Evolutionary conservation across 2,888 invertebrate genomes (phyloP).

Genomic region (Lobophora halterata): DNA sequence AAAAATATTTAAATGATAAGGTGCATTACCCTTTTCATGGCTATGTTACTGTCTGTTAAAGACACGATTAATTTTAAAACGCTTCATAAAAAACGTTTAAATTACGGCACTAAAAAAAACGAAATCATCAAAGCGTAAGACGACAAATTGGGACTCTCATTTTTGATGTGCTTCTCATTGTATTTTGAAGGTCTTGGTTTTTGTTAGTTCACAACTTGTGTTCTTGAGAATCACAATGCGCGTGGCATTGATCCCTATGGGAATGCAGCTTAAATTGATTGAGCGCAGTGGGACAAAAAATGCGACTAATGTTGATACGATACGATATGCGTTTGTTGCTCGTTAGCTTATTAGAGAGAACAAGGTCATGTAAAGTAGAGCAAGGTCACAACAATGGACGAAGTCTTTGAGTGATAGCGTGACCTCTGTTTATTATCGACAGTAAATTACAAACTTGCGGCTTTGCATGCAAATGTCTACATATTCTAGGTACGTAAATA

Average conservation of each 20-base stretch:
- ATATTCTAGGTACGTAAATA: constrained; percentile 18
- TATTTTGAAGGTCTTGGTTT: constrained; percentile 21
- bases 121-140: constrained; percentile 24
- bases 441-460: constrained; percentile 45
- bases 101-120: constrained; percentile 14
- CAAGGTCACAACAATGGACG: constrained; percentile 68
- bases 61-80: constrained; percentile 3
- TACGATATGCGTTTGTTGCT: constrained; percentile 56
- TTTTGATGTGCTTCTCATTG: constrained; percentile 13
- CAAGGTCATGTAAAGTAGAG: constrained; percentile 70
- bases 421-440: constrained; percentile 69
- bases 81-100: constrained; percentile 7
- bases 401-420: constrained; percentile 72
- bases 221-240: constrained; percentile 29
- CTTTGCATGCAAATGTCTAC: constrained; percentile 27
- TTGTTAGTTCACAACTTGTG: constrained; percentile 22
- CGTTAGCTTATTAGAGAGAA: constrained; percentile 56
- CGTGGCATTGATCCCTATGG: constrained; percentile 48
- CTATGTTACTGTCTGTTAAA: constrained; percentile 3
- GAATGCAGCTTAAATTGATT: constrained; percentile 59
- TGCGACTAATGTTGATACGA: constrained; percentile 48
- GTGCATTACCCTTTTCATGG: constrained; percentile 11
- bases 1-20: constrained; percentile 6
- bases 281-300: constrained; percentile 58
- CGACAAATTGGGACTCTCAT: constrained; percentile 25